Conservation (phyloP, 1,140 invertebrate species). For the Caerostris darwini region DNA sequence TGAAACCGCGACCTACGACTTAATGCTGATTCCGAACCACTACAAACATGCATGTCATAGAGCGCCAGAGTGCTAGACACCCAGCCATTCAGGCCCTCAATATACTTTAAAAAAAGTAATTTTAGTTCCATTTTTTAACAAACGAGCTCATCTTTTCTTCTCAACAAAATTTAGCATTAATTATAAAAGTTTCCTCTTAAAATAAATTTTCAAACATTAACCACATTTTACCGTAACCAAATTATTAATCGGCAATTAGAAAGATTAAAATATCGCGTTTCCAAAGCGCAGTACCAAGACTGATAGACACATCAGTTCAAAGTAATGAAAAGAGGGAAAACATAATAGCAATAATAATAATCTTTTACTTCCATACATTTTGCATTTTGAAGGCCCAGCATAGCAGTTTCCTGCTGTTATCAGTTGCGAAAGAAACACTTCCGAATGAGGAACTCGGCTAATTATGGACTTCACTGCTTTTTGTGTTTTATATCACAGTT, state of each 20-base stretch:
- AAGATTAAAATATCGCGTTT: neutral
- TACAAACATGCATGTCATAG: too few relatives aligned
- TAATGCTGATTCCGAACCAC: too few relatives aligned
- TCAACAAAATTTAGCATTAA: too few relatives aligned
- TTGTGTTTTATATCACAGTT: neutral
- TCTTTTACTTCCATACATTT: neutral
- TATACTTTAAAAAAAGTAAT: too few relatives aligned
- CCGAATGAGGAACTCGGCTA: neutral
- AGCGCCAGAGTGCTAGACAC: too few relatives aligned
- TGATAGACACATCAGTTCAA: neutral
- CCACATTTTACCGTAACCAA: neutral
- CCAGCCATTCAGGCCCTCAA: too few relatives aligned
- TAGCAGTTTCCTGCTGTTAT: neutral
- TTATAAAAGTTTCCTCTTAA: too few relatives aligned
- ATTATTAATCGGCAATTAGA: neutral
- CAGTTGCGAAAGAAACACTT: neutral
- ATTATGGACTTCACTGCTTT: conserved; percentile 1
- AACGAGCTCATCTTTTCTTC: too few relatives aligned
- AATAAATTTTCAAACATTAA: too few relatives aligned
- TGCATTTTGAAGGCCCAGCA: neutral
- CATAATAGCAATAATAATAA: neutral
- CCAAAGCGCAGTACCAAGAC: neutral
- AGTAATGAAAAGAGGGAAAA: neutral
- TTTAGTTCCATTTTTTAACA: too few relatives aligned
- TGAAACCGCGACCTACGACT: too few relatives aligned